These are phyloP conservation scores for Picus viridis DNA, from an alignment of 2,797 vertebrate genomes.

Conservation along the genomic window DNA sequence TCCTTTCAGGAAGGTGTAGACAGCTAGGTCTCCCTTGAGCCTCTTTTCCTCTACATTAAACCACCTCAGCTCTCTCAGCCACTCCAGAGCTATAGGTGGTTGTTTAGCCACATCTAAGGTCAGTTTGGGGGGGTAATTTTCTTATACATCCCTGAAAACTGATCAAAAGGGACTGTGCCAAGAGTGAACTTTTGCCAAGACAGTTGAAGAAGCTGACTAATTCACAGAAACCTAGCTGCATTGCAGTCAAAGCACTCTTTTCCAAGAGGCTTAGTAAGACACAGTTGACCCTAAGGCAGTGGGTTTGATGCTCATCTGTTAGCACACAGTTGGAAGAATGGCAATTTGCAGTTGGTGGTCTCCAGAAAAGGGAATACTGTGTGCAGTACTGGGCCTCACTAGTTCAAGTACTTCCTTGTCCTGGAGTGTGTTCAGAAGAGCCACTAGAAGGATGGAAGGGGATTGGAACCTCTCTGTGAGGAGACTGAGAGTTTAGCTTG, in stretches of 20 bases:
- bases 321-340: neutral
- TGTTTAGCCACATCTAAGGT: neutral
- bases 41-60: too few species aligned
- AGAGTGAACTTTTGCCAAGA: neutral
- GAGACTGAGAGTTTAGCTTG: too few species aligned
- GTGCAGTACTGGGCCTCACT: too few species aligned
- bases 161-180: neutral
- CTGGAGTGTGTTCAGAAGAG: too few species aligned
- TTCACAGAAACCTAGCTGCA: neutral
- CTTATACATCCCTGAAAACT: neutral
- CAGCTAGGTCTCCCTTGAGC: too few species aligned
- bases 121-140: neutral
- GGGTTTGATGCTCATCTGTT: neutral
- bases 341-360: neutral
- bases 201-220: neutral
- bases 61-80: too few species aligned
- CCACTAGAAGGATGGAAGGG: too few species aligned
- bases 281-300: neutral
- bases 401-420: too few species aligned
- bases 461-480: too few species aligned
- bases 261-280: neutral
- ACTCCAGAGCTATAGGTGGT: neutral
- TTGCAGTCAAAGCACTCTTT: neutral
- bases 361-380: neutral
- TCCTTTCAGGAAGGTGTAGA: too few species aligned